Evolutionary conservation across 2,797 vertebrate species (phyloP).

Genomic region (Neostethus bicornis): DNA sequence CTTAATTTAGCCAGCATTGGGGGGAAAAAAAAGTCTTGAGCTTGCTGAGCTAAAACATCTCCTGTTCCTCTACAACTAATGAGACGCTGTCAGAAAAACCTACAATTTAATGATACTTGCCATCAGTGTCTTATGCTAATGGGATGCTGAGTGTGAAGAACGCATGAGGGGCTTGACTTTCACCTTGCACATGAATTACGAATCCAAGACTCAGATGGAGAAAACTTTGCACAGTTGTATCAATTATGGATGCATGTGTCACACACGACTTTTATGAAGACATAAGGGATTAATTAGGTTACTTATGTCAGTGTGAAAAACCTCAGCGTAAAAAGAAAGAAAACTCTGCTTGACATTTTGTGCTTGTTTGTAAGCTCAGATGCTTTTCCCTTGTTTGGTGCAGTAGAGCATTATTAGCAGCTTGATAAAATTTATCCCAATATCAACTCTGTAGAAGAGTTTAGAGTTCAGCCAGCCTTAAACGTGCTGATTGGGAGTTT

Average conservation of each 20-base stretch:
- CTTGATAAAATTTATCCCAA: constrained; percentile 23
- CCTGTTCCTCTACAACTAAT: constrained; percentile 20
- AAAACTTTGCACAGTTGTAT: constrained; percentile 37
- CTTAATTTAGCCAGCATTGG: constrained; percentile 18
- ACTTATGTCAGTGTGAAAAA: constrained; percentile 4
- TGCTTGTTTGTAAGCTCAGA: constrained; percentile 4
- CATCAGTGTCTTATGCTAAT: constrained; percentile 48
- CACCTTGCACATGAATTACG: constrained; percentile 32
- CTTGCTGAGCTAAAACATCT: constrained; percentile 11
- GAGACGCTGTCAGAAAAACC: constrained; percentile 38
- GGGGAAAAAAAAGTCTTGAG: constrained; percentile 14
- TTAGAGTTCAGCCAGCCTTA: constrained; percentile 37
- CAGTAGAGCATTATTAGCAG: constrained; percentile 6
- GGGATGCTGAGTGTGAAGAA: constrained; percentile 46
- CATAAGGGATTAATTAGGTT: constrained; percentile 14
- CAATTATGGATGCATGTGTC: constrained; percentile 32
- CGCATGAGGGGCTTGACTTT: constrained; percentile 30
- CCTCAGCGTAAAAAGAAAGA: constrained; percentile 20
- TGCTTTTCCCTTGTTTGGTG: constrained; percentile 13
- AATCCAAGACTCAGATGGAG: constrained; percentile 8
- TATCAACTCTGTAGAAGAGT: constrained; percentile 36
- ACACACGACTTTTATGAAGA: constrained; percentile 11
- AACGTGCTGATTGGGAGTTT: constrained; percentile 44
- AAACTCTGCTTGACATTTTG: constrained; percentile 17
- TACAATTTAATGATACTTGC: constrained; percentile 38